Evolutionary conservation across 1,140 invertebrate species (phyloP).

Genomic region (Uloborus diversus): DNA sequence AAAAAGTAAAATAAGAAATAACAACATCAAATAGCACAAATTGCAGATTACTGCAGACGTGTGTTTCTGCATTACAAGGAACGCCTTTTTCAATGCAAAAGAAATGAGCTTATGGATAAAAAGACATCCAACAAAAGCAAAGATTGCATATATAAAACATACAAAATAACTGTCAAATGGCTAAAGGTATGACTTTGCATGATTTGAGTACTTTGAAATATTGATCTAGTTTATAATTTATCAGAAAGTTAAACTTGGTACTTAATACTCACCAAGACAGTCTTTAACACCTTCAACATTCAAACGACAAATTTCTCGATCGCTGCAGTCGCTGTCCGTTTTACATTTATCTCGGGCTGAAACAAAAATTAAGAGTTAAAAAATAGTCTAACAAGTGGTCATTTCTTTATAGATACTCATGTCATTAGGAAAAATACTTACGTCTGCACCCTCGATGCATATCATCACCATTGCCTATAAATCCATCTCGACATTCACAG

Average conservation of each 20-base stretch:
- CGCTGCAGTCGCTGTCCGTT: slow-evolving; percentile 80
- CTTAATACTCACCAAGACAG: slow-evolving; percentile 59
- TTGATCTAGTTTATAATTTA: too few relatives aligned
- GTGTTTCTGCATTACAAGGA: too few relatives aligned
- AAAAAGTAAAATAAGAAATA: too few relatives aligned
- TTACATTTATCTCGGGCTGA: slow-evolving; percentile 73
- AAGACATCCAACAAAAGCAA: too few relatives aligned
- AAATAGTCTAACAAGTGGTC: slow-evolving; percentile 2
- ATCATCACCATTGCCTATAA: slow-evolving; percentile 79
- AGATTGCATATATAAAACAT: too few relatives aligned
- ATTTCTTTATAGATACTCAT: slow-evolving; percentile 32
- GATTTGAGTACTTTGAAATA: too few relatives aligned
- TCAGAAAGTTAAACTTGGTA: background rate
- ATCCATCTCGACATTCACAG: slow-evolving; percentile 66
- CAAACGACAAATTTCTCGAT: slow-evolving; percentile 70
- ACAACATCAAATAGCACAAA: too few relatives aligned
- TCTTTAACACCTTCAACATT: slow-evolving; percentile 60
- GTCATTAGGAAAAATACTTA: slow-evolving; percentile 37
- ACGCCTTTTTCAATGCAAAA: too few relatives aligned
- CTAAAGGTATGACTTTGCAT: too few relatives aligned
- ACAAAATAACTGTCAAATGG: too few relatives aligned
- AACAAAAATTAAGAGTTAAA: background rate
- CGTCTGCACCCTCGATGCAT: slow-evolving; percentile 67
- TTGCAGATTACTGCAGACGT: too few relatives aligned
- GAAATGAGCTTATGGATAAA: too few relatives aligned